Conservation (phyloP, 2,113 vertebrate genomes). For the Glareola pratincola region DNA sequence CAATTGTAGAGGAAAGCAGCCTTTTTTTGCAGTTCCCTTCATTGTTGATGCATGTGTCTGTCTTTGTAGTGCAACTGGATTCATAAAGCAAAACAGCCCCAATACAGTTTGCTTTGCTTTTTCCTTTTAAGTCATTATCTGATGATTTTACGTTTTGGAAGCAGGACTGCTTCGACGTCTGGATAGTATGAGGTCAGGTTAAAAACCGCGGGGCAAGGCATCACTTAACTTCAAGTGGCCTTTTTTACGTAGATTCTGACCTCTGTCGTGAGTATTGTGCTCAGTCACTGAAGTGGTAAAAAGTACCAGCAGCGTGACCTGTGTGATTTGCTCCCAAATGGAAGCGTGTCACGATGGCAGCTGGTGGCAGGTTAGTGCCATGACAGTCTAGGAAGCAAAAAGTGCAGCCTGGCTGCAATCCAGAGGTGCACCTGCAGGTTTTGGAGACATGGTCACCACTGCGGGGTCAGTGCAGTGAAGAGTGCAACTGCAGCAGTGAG, state of each 20-base stretch:
- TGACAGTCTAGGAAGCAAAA: not conserved
- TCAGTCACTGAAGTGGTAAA: not conserved
- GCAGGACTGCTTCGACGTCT: not conserved
- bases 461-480: not conserved
- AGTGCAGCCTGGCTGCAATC: not conserved
- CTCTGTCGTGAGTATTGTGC: not conserved
- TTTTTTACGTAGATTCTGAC: not conserved
- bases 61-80: not conserved
- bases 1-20: not conserved
- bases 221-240: not conserved
- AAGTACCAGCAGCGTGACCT: not conserved
- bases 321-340: not conserved
- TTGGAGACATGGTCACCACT: rapidly evolving
- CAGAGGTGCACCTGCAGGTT: not conserved
- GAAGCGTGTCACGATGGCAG: not conserved
- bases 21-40: not conserved
- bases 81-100: not conserved
- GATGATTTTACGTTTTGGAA: not conserved
- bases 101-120: not conserved
- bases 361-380: not conserved
- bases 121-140: not conserved
- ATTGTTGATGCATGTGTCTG: not conserved
- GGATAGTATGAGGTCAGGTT: not conserved
- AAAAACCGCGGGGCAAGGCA: not conserved
- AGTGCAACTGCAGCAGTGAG: not conserved